These are phyloP conservation scores for Mus spicilegus DNA, from an alignment of 2,113 vertebrate species.

Conservation along the genomic window DNA sequence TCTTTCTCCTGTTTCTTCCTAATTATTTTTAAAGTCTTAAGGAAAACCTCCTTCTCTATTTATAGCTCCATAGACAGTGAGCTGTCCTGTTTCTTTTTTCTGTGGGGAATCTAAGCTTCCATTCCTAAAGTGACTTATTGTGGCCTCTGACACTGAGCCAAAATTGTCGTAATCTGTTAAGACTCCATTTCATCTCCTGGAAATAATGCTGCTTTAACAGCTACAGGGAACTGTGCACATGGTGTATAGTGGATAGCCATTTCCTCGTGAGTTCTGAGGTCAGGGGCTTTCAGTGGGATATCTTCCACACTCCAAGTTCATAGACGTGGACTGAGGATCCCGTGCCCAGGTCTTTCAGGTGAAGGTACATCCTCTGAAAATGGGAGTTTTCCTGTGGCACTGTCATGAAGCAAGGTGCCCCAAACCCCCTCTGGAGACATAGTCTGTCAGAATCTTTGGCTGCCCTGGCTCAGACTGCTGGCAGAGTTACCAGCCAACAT, in stretches of 20 bases:
- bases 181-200: not conserved
- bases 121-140: not conserved
- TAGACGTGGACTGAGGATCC: not conserved
- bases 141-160: not conserved
- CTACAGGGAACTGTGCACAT: not conserved
- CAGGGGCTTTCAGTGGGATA: not conserved
- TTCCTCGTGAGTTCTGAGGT: not conserved
- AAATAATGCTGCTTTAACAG: not conserved
- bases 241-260: not conserved
- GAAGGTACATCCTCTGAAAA: fast-evolving
- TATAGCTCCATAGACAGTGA: not conserved
- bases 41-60: not conserved
- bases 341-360: not conserved
- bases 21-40: not conserved
- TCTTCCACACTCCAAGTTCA: not conserved
- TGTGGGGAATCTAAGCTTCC: not conserved
- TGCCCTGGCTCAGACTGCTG: not conserved
- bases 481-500: not conserved
- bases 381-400: not conserved
- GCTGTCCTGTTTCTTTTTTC: not conserved
- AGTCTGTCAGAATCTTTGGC: not conserved
- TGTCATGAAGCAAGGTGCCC: fast-evolving
- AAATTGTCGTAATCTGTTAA: not conserved
- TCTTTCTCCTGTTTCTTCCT: not conserved
- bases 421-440: fast-evolving